Evolutionary conservation across 1,140 invertebrate species (phyloP).

Genomic region (Penaeus chinensis): DNA sequence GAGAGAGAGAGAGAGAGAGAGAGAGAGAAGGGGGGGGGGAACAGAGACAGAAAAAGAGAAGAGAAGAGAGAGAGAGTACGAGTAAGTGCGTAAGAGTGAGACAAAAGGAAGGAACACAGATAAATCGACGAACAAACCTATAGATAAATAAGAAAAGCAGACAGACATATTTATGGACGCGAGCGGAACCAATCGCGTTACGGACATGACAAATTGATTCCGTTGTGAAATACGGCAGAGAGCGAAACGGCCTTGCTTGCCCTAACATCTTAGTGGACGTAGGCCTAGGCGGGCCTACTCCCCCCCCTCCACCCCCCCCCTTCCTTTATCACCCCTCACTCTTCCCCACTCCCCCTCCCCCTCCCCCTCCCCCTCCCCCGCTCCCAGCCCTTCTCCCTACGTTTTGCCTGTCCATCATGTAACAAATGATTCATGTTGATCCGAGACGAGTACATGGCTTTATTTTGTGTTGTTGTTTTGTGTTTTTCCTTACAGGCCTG

Average conservation of each 20-base stretch:
- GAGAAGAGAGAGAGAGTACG: too few relatives aligned
- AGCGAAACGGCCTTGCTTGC: background rate
- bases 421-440: too few relatives aligned
- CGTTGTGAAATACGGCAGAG: background rate
- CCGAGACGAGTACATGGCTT: too few relatives aligned
- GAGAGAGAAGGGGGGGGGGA: background rate
- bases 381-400: background rate
- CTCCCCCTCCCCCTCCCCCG: background rate
- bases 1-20: conserved; percentile 25
- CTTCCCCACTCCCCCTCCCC: background rate
- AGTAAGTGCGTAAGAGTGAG: too few relatives aligned
- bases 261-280: background rate
- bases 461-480: too few relatives aligned
- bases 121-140: too few relatives aligned
- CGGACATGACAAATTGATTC: too few relatives aligned
- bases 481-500: too few relatives aligned
- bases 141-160: too few relatives aligned
- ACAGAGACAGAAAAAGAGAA: background rate
- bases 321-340: background rate
- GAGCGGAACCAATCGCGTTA: too few relatives aligned
- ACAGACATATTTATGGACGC: too few relatives aligned
- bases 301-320: background rate
- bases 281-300: background rate
- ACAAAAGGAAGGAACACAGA: too few relatives aligned
- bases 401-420: background rate